These are phyloP conservation scores for Drosophila demipolita DNA, from an alignment of 2,888 invertebrate species.

Conservation along the genomic window DNA sequence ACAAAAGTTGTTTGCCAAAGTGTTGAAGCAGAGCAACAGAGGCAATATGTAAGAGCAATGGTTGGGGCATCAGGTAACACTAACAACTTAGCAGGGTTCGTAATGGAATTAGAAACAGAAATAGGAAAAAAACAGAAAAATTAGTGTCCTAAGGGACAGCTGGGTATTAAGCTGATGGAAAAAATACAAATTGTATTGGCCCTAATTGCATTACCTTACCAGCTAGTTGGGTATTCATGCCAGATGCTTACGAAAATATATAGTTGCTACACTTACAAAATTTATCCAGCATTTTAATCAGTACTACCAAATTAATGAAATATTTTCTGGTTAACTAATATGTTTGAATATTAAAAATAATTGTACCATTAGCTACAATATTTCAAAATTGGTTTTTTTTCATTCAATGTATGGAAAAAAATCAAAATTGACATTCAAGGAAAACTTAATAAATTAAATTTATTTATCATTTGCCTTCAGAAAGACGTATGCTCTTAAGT, in stretches of 20 bases:
- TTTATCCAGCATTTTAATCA: not conserved
- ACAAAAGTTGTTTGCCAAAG: constrained; percentile 52
- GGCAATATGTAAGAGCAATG: constrained; percentile 1
- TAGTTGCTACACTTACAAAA: constrained; percentile 4
- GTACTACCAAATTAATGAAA: not conserved
- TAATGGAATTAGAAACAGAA: constrained; percentile 60
- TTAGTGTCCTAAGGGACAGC: constrained; percentile 26
- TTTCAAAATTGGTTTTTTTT: too few relatives aligned
- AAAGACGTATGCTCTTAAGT: not conserved
- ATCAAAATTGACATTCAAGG: not conserved
- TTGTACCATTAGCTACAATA: not conserved
- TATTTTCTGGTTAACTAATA: not conserved
- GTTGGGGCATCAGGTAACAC: constrained; percentile 36
- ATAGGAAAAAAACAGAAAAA: constrained; percentile 21
- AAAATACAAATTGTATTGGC: constrained; percentile 67
- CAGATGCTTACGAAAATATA: constrained; percentile 27
- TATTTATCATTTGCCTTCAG: not conserved
- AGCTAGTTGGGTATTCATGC: constrained; percentile 46
- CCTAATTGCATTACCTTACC: constrained; percentile 62
- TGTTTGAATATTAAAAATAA: not conserved
- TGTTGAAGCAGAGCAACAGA: constrained; percentile 23
- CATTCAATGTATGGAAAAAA: not conserved
- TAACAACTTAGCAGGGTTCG: constrained; percentile 50
- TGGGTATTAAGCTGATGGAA: constrained; percentile 47
- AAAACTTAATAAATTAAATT: not conserved